Base-by-base conservation (phyloP, 2,113 vertebrate species). In the Sinosuthora webbiana region DNA sequence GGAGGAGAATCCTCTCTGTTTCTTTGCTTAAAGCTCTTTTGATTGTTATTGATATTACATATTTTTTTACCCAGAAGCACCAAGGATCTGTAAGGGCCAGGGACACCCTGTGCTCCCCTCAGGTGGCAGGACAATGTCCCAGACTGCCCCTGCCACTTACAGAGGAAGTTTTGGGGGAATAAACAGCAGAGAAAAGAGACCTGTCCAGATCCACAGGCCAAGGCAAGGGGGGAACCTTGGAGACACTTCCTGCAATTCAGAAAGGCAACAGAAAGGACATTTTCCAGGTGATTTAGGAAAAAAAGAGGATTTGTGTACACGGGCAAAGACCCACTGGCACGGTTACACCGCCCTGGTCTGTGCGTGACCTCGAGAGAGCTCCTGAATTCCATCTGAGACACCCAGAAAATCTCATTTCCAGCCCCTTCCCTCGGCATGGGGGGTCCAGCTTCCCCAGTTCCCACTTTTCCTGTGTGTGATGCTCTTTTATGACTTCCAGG, bases 401-500 rank as follows among this genome's bases (percentile, higher is more conserved):
- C 35, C n/a, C 18, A 23, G 14, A 24, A 75, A 93, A 44, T 9
- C 45, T 42, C 77, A 13, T 35, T 10, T 16, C n/a, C 31, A 39
- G 44, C 20, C 9, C 14, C 19, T 39, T 31, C 53, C 64, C 23
- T 16, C n/a, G 53, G 28, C 33, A 23, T 0, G 17, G n/a, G 8
- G 7, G 53, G 23, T 0, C 56, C 62, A 59, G 35, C 28, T 35
- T 3, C 3, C 22, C 44, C 53, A 22, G 0, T 41, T 49, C 25
- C 53, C 23, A 1, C 23, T 27, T 4, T 5, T 17, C 23, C 21
- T 33, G 11, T 1, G 0, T 13, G 16, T 10, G 27, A 62, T 21
- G 47, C 4, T 4, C 8, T 76, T 76, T 25, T 9, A 15, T 28
- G 27, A 30, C 17, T 73, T 41, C 6, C 30, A 77, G 42, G 47